Evolutionary conservation across 53 echinoderm and acorn worm genomes (phyloP).

Genomic region (Henricia sp.): DNA sequence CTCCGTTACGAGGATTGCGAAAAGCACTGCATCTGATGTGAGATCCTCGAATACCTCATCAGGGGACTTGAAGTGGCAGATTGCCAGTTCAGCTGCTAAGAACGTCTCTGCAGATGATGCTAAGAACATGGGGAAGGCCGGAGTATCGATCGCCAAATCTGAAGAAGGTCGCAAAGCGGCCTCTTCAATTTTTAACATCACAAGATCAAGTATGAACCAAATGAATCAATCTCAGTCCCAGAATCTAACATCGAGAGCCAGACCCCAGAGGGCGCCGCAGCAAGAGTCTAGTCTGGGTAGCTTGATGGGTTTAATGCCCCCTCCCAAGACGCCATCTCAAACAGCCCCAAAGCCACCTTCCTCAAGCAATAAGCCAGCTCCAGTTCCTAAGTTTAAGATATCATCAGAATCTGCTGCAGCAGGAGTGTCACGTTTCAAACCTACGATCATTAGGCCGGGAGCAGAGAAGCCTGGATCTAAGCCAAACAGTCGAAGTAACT

Average conservation of each 20-base stretch:
- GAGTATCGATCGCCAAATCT: constrained; percentile 29
- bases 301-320: constrained; percentile 45
- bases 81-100: constrained; percentile 68
- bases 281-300: constrained; percentile 28
- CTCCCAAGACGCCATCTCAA: constrained; percentile 34
- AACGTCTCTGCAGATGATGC: constrained; percentile 72
- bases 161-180: constrained; percentile 65
- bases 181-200: constrained; percentile 29
- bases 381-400: constrained; percentile 64
- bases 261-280: constrained; percentile 63
- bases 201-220: constrained; percentile 47
- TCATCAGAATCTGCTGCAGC: constrained; percentile 7
- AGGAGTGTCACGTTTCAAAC: constrained; percentile 29
- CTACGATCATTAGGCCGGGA: constrained; percentile 79
- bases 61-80: constrained; percentile 58
- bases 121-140: constrained; percentile 51
- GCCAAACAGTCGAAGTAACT: constrained; percentile 63
- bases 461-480: constrained; percentile 57
- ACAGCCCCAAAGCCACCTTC: constrained; percentile 25
- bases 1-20: constrained; percentile 33
- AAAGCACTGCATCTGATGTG: constrained; percentile 41
- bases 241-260: constrained; percentile 66
- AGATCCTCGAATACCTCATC: constrained; percentile 37
- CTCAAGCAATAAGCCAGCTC: constrained; percentile 37
- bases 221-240: constrained; percentile 28